phyloP scores from a whole-genome alignment of 92 coral and sea anemone species.

The Porites rus region DNA sequence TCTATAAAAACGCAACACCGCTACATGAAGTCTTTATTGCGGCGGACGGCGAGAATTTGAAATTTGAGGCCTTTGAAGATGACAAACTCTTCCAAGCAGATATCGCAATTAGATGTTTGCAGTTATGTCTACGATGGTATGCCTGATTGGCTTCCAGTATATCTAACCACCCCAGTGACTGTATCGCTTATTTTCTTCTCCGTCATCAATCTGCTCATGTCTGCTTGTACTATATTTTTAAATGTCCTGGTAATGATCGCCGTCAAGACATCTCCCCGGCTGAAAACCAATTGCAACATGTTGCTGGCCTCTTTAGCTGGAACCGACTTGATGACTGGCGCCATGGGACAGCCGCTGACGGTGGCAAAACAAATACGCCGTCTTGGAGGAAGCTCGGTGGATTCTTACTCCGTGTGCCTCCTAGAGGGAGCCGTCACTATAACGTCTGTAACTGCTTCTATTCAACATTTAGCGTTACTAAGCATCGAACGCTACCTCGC shows the following conservation, averaged over 20 bases:
- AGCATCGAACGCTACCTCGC: not conserved
- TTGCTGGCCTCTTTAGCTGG: not conserved
- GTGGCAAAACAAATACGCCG: not conserved
- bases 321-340: not conserved
- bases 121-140: not conserved
- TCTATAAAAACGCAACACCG: no score
- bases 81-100: not conserved
- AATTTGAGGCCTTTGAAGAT: no score
- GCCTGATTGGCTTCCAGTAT: not conserved
- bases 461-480: not conserved
- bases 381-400: no score
- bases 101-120: not conserved
- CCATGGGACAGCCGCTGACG: not conserved
- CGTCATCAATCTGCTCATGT: not conserved
- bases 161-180: not conserved
- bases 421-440: not conserved
- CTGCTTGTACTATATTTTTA: not conserved
- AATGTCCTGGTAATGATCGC: not conserved
- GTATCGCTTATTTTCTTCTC: not conserved
- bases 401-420: no score
- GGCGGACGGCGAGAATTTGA: no score
- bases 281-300: not conserved
- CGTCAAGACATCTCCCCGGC: not conserved
- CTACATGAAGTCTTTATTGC: no score
- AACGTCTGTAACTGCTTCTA: not conserved